Evolutionary conservation across 1,140 invertebrate species (phyloP).

Genomic region (Drosophila neocordata): DNA sequence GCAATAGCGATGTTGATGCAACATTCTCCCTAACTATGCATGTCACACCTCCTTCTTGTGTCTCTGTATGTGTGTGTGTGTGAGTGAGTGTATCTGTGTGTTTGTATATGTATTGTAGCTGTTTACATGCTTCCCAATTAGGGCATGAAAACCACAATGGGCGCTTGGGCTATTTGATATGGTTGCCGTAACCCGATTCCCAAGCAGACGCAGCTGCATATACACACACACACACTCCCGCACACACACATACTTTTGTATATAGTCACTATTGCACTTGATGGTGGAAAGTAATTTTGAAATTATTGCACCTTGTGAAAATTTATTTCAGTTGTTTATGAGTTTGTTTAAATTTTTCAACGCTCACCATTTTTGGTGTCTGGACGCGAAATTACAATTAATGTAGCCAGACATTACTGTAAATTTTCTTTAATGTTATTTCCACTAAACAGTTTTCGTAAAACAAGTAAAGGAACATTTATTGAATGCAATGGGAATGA

Average conservation of each 20-base stretch:
- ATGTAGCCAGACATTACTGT: neutral
- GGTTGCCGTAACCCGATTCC: conserved; percentile 21
- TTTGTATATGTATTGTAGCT: conserved; percentile 25
- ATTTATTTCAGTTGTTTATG: conserved; percentile 74
- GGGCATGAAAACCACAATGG: conserved; percentile 59
- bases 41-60: conserved; percentile 22
- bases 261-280: conserved; percentile 23
- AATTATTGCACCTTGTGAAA: conserved; percentile 66
- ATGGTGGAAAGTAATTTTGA: conserved; percentile 51
- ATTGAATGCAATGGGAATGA: conserved; percentile 23
- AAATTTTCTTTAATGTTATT: conserved; percentile 7
- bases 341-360: conserved; percentile 52
- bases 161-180: conserved; percentile 40
- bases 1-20: conserved; percentile 34
- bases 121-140: conserved; percentile 56
- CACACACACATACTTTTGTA: conserved; percentile 7
- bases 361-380: conserved; percentile 15
- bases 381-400: conserved; percentile 5
- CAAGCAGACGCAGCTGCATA: conserved; percentile 14
- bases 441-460: conserved; percentile 6
- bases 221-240: conserved; percentile 3
- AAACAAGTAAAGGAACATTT: conserved; percentile 38
- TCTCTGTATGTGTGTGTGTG: neutral
- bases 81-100: conserved; percentile 19
- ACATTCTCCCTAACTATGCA: conserved; percentile 31